These are phyloP conservation scores for Cynoglossus semilaevis DNA, from an alignment of 2,113 vertebrate species.

Conservation along the genomic window DNA sequence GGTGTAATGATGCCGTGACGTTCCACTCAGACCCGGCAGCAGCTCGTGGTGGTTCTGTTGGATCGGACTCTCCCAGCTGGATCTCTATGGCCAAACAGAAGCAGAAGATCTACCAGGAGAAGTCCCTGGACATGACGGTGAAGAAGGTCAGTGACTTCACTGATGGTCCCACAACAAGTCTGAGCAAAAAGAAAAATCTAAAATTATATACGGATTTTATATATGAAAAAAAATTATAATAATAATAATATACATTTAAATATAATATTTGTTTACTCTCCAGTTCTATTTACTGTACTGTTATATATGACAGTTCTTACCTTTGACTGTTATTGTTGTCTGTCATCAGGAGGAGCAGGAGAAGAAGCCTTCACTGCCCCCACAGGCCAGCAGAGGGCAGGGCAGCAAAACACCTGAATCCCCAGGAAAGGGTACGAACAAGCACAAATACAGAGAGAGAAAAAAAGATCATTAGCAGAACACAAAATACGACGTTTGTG, in stretches of 20 bases:
- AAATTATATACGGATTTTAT: too few species aligned
- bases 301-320: too few species aligned
- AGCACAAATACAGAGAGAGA: background rate
- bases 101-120: conserved; percentile 78
- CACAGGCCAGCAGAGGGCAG: conserved; percentile 45
- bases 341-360: conserved; percentile 65
- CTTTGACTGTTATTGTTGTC: conserved; percentile 5
- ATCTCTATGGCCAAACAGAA: conserved; percentile 83
- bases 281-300: too few species aligned
- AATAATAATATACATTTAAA: too few species aligned
- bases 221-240: too few species aligned
- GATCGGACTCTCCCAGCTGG: conserved; percentile 78
- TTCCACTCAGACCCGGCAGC: conserved; percentile 47
- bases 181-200: too few species aligned
- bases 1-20: conserved; percentile 6
- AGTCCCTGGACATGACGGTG: conserved; percentile 60
- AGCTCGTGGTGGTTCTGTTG: conserved; percentile 25
- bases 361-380: conserved; percentile 51
- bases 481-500: too few species aligned
- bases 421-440: conserved; percentile 73
- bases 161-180: too few species aligned
- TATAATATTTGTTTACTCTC: too few species aligned
- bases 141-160: conserved; percentile 36
- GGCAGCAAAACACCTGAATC: conserved; percentile 34
- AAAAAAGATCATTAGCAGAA: too few species aligned